Evolutionary conservation across 2,113 vertebrate species (phyloP), one percentile per base, ranked within the genome.

Genomic region (Vulpes lagopus): DNA sequence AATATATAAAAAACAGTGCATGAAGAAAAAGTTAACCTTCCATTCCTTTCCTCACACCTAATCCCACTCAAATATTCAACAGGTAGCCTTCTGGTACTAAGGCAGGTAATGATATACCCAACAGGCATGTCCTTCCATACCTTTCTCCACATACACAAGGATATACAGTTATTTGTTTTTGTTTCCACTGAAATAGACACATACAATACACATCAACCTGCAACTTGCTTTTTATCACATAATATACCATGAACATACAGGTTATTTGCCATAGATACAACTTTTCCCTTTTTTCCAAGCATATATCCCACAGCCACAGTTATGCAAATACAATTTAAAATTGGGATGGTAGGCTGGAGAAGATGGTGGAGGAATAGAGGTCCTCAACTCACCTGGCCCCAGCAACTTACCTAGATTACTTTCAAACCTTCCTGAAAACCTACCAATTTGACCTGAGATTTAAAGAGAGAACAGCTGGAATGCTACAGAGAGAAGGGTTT

Each of bases 151-250:
- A 65, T 64, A 65, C 27, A 80, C 38, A 80, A 92, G 38, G 53
- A 69, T 69, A 71, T 71, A 25, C 2, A 51, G 25, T 59, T 86
- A 17, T 55, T 87, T 53, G 62, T 81, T 81, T 22, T 27, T 38
- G 83, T 73, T 92, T 93, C 94, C 30, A 91, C n/a, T 85, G 71
- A 80, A 73, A 90, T 17, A 82, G 11, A 93, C 25, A 82, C 62
- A 92, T 43, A 81, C 7, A 92, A 83, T 59, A 65, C 8, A 76
- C n/a, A n/a, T 79, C 25, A 94, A 94, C 20, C 43, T 85, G 64
- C 15, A 90, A 53, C 20, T 74, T 89, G 23, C 9, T 86, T 94
- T 86, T 94, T 35, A 80, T 74, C 62, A 90, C 20, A 81, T n/a
- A 92, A 11, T 49, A 87, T 10, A 80, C 59, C 55, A 86, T 57